Conservation (phyloP, 2,888 invertebrate species). For the Macroteleia sp. region DNA sequence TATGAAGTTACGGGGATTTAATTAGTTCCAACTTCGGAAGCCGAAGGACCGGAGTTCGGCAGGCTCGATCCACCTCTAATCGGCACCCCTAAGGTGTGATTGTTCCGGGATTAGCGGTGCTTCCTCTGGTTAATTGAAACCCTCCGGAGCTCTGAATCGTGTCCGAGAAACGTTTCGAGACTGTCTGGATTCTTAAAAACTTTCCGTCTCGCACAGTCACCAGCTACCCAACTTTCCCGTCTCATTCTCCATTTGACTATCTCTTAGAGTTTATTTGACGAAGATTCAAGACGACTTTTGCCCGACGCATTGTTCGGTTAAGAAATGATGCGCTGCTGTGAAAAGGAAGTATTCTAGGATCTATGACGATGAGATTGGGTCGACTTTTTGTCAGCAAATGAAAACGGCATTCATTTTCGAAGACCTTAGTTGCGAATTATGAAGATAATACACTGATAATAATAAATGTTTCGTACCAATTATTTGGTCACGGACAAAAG, state of each 20-base stretch:
- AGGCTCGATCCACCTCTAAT: conserved; percentile 72
- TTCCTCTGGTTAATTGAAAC: conserved; percentile 78
- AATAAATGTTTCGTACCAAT: conserved; percentile 43
- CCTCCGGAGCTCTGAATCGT: conserved; percentile 44
- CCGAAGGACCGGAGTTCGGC: conserved; percentile 65
- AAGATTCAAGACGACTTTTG: conserved; percentile 58
- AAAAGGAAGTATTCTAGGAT: conserved; percentile 53
- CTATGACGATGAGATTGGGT: conserved; percentile 48
- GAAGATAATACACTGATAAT: conserved; percentile 44
- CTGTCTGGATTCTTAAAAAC: conserved; percentile 64
- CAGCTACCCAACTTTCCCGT: background rate
- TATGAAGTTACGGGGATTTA: conserved; percentile 83
- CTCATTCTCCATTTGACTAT: conserved; percentile 16
- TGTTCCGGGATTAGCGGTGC: conserved; percentile 80
- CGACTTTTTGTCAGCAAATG: conserved; percentile 49
- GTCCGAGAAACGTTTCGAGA: conserved; percentile 49
- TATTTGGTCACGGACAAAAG: conserved; percentile 9
- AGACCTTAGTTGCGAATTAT: conserved; percentile 43
- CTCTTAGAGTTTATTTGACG: conserved; percentile 43
- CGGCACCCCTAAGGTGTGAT: conserved; percentile 76
- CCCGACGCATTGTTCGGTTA: conserved; percentile 57
- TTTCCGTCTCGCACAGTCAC: conserved; percentile 28
- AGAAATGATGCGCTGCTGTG: conserved; percentile 55
- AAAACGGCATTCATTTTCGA: conserved; percentile 48
- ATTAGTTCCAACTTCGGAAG: conserved; percentile 80